Conservation (phyloP, 2,888 invertebrate genomes). For the Agonopterix arenella region DNA sequence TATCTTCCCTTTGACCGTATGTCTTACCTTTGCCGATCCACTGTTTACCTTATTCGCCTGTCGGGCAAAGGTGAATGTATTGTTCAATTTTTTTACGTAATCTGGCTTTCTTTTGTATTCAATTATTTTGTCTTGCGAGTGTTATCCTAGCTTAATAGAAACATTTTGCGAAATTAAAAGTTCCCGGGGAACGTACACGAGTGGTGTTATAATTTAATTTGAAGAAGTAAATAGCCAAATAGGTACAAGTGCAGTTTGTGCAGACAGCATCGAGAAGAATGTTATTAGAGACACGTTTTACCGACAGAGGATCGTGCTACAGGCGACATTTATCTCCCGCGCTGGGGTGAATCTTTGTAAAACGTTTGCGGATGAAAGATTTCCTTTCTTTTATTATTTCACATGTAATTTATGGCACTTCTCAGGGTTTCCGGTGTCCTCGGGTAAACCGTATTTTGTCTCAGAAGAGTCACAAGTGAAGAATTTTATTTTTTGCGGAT, state of each 20-base stretch:
- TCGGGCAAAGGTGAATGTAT: conserved; percentile 41
- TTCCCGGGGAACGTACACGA: not conserved
- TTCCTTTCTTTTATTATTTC: conserved; percentile 66
- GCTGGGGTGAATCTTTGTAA: conserved; percentile 56
- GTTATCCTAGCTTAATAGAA: not conserved
- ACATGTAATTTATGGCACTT: conserved; percentile 65
- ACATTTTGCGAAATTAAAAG: conserved; percentile 7
- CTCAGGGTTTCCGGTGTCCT: conserved; percentile 36
- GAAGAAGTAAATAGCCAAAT: no score
- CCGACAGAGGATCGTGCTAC: conserved; percentile 54
- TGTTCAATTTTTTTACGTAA: conserved; percentile 44
- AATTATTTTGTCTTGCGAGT: conserved; percentile 24
- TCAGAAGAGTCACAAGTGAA: conserved; percentile 29
- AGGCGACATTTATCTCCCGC: conserved; percentile 57
- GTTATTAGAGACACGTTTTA: conserved; percentile 54
- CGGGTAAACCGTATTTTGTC: conserved; percentile 36
- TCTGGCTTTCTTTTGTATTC: conserved; percentile 31
- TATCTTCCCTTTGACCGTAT: conserved; percentile 69
- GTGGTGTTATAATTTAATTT: no score
- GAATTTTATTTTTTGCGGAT: conserved; percentile 25
- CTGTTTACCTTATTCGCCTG: conserved; percentile 36
- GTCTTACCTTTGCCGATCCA: conserved; percentile 54
- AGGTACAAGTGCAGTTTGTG: no score
- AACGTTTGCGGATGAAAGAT: conserved; percentile 63
- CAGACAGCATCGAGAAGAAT: conserved; percentile 11